phyloP scores from a whole-genome alignment of 2,888 invertebrate genomes.

The Rhingia campestris region DNA sequence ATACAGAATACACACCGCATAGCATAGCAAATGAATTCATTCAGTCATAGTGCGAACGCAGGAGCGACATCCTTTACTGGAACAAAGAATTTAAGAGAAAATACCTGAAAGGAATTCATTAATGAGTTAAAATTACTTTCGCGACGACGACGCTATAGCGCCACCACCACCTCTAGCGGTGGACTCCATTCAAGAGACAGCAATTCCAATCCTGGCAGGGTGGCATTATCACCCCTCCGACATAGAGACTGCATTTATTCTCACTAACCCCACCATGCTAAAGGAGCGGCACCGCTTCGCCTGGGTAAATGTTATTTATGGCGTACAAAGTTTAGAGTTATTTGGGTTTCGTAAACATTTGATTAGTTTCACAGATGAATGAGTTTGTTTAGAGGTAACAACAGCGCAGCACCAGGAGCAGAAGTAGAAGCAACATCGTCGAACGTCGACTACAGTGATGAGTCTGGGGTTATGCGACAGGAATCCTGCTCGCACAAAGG shows the following conservation, averaged over 20 bases:
- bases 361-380: constrained; percentile 71
- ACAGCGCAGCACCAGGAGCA: background rate
- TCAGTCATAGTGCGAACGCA: background rate
- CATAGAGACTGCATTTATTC: background rate
- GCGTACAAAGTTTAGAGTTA: constrained; percentile 59
- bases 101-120: constrained; percentile 72
- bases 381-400: constrained; percentile 50
- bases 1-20: background rate
- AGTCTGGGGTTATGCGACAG: background rate
- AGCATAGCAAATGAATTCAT: too few species aligned
- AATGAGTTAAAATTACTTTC: constrained; percentile 66
- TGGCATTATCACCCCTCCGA: constrained; percentile 16
- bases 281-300: constrained; percentile 26
- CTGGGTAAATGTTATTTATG: constrained; percentile 66
- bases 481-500: background rate
- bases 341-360: constrained; percentile 71
- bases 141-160: constrained; percentile 20
- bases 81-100: constrained; percentile 57
- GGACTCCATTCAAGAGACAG: background rate
- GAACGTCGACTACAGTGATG: background rate
- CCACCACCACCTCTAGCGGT: constrained; percentile 18
- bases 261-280: background rate
- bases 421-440: too few species aligned
- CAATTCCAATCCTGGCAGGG: constrained; percentile 26
- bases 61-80: constrained; percentile 19